Conservation (phyloP, 2,888 invertebrate species). For the Lepetodrilus schrolli region DNA sequence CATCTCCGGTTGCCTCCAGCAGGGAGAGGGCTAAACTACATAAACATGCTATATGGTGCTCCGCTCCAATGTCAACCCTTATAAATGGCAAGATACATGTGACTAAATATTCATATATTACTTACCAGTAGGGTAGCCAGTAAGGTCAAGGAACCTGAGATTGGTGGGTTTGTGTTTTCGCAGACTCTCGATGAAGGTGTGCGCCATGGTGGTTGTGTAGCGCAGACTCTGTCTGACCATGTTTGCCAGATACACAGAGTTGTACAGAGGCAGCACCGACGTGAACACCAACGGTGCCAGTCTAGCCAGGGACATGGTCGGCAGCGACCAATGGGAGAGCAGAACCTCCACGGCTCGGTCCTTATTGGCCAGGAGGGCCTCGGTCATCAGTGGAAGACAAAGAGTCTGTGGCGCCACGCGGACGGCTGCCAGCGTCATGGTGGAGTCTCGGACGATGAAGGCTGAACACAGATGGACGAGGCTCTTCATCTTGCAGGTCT, state of each 20-base stretch:
- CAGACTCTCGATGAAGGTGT: conserved; percentile 69
- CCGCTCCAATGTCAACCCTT: no score
- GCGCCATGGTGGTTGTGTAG: conserved; percentile 70
- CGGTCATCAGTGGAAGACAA: conserved; percentile 50
- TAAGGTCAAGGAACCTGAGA: conserved; percentile 66
- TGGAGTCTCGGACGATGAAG: conserved; percentile 62
- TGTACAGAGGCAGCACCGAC: conserved; percentile 58
- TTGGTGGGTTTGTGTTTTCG: conserved; percentile 65
- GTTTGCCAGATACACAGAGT: conserved; percentile 53
- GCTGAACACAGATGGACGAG: conserved; percentile 61
- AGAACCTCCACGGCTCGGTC: conserved; percentile 68
- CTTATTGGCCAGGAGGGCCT: conserved; percentile 60
- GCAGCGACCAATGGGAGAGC: conserved; percentile 65
- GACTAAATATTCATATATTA: not conserved
- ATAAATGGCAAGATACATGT: not conserved
- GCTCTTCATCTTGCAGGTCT: conserved; percentile 32
- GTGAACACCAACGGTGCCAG: conserved; percentile 66
- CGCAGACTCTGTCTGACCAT: conserved; percentile 60
- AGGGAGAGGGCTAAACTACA: no score
- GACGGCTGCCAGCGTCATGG: conserved; percentile 51
- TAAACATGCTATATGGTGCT: no score
- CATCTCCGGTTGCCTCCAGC: no score
- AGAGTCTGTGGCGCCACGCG: conserved; percentile 37
- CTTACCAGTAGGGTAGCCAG: conserved; percentile 71
- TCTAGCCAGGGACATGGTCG: conserved; percentile 56